Evolutionary conservation across 2,888 invertebrate genomes (phyloP), one percentile per base, ranked within the genome.

Genomic region (Leptopterna dolabrata): DNA sequence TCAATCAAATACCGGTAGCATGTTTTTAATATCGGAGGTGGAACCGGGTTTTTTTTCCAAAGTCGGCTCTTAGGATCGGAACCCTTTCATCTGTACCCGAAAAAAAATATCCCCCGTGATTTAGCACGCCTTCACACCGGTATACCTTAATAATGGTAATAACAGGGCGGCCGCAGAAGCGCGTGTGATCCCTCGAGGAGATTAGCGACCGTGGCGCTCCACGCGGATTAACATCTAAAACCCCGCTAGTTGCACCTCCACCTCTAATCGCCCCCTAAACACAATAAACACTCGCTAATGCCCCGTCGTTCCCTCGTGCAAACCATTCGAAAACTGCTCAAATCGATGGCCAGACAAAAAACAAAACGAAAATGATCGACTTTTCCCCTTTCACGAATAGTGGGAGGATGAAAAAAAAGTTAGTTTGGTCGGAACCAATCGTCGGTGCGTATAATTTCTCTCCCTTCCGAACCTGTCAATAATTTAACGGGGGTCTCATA

Each of bases 161-260:
- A 73, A 85, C 73, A 85, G 85, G 73, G 73, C 83, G 83, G 83
- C 43, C 45, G 63, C 85, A 19, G 81, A 81, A 81, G 85, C 71
- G 71, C 85, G 81, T 83, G 47, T 73, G 85, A 85, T 85, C 71
- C 30, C 30, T 73, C 16, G 76, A 11, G 24, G 29, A 85, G 85
- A 85, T 85, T 85, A 85, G 85, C 85, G 85, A 85, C 43, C 45
- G 36, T 73, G 85, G 71, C 85, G 73, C 85, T 85, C 85, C 85
- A 11, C 71, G 85, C 45, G 85, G 85, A 85, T 71, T 73, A 85
- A 71, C 71, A 73, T 85, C 73, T 81, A 55, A 81, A 81, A 81
- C 27, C 81, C 81, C 81, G 81, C 81, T 81, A 51, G 51, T 55
- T 51, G 55, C 81, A 45, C 55, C 81, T 51, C 81, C 41, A 30